Conservation (phyloP, 92 coral and sea anemone genomes). For the Palythoa grandis region DNA sequence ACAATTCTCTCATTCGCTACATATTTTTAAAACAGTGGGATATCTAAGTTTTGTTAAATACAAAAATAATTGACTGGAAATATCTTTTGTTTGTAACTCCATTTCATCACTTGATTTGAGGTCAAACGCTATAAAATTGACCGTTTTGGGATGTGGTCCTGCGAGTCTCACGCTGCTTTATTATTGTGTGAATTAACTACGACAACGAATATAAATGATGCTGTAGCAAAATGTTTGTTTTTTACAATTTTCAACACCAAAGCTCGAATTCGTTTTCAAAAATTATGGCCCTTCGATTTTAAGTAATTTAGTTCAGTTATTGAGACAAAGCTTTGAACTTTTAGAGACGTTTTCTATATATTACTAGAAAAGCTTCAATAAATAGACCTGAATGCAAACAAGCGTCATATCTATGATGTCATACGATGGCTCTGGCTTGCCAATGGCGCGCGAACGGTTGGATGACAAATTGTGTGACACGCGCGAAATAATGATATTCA, state of each 20-base stretch:
- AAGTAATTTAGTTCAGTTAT: not conserved
- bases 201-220: not conserved
- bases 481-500: constrained; percentile 35
- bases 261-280: not conserved
- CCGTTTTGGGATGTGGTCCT: not conserved
- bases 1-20: not conserved
- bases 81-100: not conserved
- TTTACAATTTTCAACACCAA: not conserved
- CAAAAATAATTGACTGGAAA: not conserved
- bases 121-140: not conserved
- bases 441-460: constrained; percentile 36
- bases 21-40: not conserved
- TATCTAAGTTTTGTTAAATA: not conserved
- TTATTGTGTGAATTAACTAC: not conserved
- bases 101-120: not conserved
- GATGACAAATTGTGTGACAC: constrained; percentile 33
- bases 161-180: constrained; percentile 14
- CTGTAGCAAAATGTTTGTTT: not conserved
- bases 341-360: not conserved
- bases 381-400: not conserved
- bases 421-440: not conserved
- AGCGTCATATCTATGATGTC: not conserved
- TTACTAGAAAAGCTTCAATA: not conserved
- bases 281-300: not conserved
- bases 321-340: not conserved